Conservation (phyloP, 2,888 invertebrate genomes). For the Netelia melanura region DNA sequence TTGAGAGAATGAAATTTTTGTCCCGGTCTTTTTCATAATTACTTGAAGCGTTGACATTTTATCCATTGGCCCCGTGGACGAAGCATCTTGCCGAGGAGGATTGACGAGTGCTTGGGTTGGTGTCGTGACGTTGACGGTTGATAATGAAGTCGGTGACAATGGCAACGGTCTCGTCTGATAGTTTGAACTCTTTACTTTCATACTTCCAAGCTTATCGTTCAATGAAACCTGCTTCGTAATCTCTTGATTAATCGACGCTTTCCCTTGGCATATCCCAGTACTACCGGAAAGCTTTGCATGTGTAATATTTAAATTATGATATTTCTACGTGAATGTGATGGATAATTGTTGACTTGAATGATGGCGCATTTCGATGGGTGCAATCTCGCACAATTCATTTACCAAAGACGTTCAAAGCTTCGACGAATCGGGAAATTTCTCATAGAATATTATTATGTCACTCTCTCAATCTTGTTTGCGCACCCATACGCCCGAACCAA, state of each 20-base stretch:
- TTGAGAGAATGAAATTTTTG: slow-evolving; percentile 11
- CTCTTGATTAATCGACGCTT: slow-evolving; percentile 79
- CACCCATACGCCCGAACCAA: too few relatives aligned
- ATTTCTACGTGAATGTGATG: slow-evolving; percentile 9
- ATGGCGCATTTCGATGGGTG: slow-evolving; percentile 8
- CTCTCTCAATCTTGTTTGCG: too few relatives aligned
- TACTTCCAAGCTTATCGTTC: slow-evolving; percentile 79
- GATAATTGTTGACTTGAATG: slow-evolving; percentile 19
- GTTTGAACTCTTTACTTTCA: slow-evolving; percentile 76
- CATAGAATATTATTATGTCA: slow-evolving; percentile 5
- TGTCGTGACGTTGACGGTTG: slow-evolving; percentile 71
- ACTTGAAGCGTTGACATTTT: slow-evolving; percentile 84
- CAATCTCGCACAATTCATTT: not conserved
- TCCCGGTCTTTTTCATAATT: slow-evolving; percentile 17
- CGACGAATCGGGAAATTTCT: slow-evolving; percentile 6
- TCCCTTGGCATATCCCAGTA: slow-evolving; percentile 56
- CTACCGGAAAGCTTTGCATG: slow-evolving; percentile 40
- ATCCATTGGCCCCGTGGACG: slow-evolving; percentile 75
- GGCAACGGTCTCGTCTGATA: slow-evolving; percentile 78
- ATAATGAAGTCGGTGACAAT: slow-evolving; percentile 72
- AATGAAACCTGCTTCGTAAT: slow-evolving; percentile 72
- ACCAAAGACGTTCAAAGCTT: not conserved
- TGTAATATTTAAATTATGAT: slow-evolving; percentile 27
- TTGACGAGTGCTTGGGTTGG: slow-evolving; percentile 74
- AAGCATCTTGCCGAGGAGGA: slow-evolving; percentile 67